Percentiles rank a stretch among this genome's conserved stretches.
Evolutionary conservation across 2,797 vertebrate genomes (phyloP).

Genomic region (Passerculus sandwichensis): DNA sequence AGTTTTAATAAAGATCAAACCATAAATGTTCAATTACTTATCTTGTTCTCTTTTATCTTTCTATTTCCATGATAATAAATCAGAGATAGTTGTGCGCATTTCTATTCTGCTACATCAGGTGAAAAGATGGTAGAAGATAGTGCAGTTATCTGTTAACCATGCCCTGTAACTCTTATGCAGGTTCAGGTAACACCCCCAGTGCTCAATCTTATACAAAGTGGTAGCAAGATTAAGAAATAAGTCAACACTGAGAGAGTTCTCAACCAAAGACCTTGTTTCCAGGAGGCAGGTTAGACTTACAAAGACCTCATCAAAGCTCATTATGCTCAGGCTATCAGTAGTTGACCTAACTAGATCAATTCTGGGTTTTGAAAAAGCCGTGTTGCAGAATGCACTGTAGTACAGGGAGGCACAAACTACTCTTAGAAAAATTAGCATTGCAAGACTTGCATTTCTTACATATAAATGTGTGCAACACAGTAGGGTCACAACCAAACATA

Average conservation of each 20-base stretch:
- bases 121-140: neutral
- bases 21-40: neutral
- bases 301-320: neutral
- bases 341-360: neutral
- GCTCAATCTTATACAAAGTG: neutral
- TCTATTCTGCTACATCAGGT: neutral
- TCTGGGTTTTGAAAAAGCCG: neutral
- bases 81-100: neutral
- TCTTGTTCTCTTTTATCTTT: neutral
- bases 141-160: neutral
- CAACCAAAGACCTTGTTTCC: neutral
- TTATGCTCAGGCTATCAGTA: neutral
- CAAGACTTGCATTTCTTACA: neutral
- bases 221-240: neutral
- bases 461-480: neutral
- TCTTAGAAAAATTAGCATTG: neutral
- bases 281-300: neutral
- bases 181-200: neutral
- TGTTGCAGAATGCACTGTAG: neutral
- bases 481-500: neutral
- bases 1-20: neutral
- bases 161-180: neutral
- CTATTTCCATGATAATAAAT: neutral
- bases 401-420: neutral
- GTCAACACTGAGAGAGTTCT: neutral